Conservation (phyloP, 2,113 vertebrate genomes). For the Atlantisia rogersi region DNA sequence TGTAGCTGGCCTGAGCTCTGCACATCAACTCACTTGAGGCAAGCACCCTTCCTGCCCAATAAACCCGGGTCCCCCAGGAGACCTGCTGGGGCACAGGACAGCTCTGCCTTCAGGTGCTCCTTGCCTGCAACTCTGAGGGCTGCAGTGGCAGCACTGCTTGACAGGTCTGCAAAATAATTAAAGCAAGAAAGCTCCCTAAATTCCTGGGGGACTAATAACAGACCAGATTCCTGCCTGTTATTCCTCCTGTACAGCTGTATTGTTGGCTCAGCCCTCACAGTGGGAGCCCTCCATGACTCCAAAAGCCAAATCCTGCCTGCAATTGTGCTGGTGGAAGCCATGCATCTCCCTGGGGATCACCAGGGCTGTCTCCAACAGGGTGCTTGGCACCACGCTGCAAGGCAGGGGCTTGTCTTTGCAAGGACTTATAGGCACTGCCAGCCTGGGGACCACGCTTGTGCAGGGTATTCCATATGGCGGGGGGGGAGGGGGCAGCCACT, state of each 20-base stretch:
- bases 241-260: not conserved
- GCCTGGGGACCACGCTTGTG: not conserved
- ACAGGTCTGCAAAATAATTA: conserved; percentile 1
- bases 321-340: not conserved
- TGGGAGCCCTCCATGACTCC: not conserved
- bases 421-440: not conserved
- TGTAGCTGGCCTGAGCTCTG: not conserved
- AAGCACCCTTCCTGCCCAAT: not conserved
- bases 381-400: not conserved
- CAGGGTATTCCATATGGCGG: not conserved
- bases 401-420: rapidly evolving
- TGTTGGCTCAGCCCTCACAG: not conserved
- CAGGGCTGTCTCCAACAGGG: rapidly evolving
- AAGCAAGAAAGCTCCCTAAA: not conserved
- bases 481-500: not conserved
- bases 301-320: not conserved
- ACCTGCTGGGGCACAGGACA: not conserved
- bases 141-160: not conserved
- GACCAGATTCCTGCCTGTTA: conserved; percentile 2
- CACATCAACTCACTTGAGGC: not conserved
- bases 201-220: not conserved
- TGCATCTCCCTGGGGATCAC: not conserved
- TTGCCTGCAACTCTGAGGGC: not conserved
- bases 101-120: not conserved
- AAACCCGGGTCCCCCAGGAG: not conserved